Percentiles rank a stretch among this genome's conserved stretches.
phyloP scores from a whole-genome alignment of 2,888 invertebrate genomes.

The Pegoplata infirma region DNA sequence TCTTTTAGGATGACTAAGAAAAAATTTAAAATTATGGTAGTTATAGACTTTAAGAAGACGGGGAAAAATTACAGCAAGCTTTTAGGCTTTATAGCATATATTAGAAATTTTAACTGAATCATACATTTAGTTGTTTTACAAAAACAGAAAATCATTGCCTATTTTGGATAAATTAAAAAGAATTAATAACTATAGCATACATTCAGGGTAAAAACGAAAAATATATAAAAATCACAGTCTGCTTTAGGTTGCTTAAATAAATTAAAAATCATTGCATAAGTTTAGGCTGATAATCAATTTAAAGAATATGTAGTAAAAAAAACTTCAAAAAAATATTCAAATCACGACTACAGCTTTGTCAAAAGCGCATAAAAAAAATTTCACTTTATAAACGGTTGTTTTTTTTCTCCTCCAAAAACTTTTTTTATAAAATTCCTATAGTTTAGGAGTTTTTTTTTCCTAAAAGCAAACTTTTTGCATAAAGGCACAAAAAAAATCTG shows the following conservation, averaged over 20 bases:
- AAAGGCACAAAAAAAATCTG: conserved; percentile 35
- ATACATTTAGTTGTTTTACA: background rate
- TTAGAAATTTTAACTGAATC: background rate
- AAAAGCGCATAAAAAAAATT: background rate
- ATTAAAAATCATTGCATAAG: background rate
- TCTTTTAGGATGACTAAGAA: background rate
- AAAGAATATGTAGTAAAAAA: background rate
- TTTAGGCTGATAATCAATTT: background rate
- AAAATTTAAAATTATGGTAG: background rate
- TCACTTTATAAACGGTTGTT: background rate
- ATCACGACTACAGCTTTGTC: conserved; percentile 12
- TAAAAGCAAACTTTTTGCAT: background rate
- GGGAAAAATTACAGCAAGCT: background rate
- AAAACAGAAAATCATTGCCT: background rate
- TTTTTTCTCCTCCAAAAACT: background rate
- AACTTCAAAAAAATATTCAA: background rate
- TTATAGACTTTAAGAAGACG: background rate
- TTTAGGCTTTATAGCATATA: background rate
- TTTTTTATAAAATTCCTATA: background rate
- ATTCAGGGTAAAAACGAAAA: too few relatives aligned
- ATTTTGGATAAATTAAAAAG: too few relatives aligned
- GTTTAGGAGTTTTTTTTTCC: conserved; percentile 1
- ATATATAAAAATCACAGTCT: background rate
- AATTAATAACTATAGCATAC: too few relatives aligned
- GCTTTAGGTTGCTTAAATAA: background rate